Conservation (phyloP, 1,140 invertebrate species). For the Meloidogyne exigua region DNA sequence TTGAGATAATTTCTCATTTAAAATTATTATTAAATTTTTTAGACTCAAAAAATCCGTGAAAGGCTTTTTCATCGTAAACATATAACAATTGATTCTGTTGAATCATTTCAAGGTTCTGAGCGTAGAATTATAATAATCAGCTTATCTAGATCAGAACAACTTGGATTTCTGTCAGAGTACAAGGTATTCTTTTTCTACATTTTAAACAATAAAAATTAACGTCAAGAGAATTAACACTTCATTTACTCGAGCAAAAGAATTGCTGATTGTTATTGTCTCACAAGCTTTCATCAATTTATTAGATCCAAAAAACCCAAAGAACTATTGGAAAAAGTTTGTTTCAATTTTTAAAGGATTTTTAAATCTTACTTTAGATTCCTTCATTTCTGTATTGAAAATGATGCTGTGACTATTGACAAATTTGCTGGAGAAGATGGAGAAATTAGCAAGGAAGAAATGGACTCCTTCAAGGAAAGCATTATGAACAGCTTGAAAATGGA, state of each 20-base stretch:
- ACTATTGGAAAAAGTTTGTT: constrained; percentile 21
- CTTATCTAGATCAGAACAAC: constrained; percentile 24
- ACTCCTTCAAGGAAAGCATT: background rate
- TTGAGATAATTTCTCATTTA: no score
- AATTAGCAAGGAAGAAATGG: background rate
- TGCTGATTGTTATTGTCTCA: constrained; percentile 37
- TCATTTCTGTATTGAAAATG: constrained; percentile 17
- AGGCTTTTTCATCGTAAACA: background rate
- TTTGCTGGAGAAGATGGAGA: constrained; percentile 7
- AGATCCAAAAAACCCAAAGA: background rate
- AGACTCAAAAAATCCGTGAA: constrained; percentile 23
- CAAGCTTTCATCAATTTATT: constrained; percentile 17
- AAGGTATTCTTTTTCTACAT: constrained; percentile 10
- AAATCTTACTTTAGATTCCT: constrained; percentile 1
- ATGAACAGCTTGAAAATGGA: background rate
- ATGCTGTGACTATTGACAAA: constrained; percentile 14
- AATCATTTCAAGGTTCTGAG: constrained; percentile 39
- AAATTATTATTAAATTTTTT: background rate
- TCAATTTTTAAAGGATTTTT: background rate
- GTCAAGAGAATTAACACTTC: constrained; percentile 41
- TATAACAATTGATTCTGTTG: constrained; percentile 44
- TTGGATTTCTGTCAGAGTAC: constrained; percentile 33
- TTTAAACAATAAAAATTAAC: background rate
- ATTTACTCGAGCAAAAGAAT: constrained; percentile 36
- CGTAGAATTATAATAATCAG: constrained; percentile 44